Base-by-base conservation (phyloP, 2,888 invertebrate genomes). In the Drosophila monieri region DNA sequence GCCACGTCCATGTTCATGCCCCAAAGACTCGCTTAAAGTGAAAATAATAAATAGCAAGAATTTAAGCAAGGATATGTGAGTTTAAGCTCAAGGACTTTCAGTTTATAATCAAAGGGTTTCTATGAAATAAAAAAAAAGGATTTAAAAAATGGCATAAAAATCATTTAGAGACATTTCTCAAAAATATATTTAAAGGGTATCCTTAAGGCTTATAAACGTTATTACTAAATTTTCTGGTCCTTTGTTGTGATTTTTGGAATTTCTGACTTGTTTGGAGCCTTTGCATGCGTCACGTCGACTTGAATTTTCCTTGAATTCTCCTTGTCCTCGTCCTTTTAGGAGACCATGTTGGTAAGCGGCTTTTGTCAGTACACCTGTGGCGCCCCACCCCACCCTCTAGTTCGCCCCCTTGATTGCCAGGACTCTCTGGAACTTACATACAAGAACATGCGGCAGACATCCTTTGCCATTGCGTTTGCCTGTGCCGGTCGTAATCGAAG, bases 271-370 rank as follows among this genome's bases (percentile, higher is more conserved):
- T 44, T 52, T 37, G 41, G 55, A 58, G 71, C 74, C 77, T 77
- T 72, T 74, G 69, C 77, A 72, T 79, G 69, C 80, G 80, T 77
- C 78, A 83, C 67, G 62, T 71, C 64, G 66, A 72, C 65, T 77
- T 14, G 35, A 61, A 35, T 44, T 61, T 41, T 21, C 21, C 21
- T 43, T 21, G 43, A 18, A 14, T 27, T 49, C 49, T 46, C 15
- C n/a, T 27, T n/a, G 21, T 6, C 10, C 12, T 14, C 21, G 37
- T 39, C 37, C 25, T 14, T 48, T 9, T 47, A 35, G 6, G 6
- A 25, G 25, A 43, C 18, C 12, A 14, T 25, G 23, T 12, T 6
- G 2, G 62, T 62, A 62, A 62, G 49, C 62, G 21, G 62, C 62
- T 62, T 62, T 44, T 2, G 30, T 23, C 12, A n/a, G 35, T 30